phyloP scores from a whole-genome alignment of 2,888 invertebrate genomes.

The Mellilla xanthometata region DNA sequence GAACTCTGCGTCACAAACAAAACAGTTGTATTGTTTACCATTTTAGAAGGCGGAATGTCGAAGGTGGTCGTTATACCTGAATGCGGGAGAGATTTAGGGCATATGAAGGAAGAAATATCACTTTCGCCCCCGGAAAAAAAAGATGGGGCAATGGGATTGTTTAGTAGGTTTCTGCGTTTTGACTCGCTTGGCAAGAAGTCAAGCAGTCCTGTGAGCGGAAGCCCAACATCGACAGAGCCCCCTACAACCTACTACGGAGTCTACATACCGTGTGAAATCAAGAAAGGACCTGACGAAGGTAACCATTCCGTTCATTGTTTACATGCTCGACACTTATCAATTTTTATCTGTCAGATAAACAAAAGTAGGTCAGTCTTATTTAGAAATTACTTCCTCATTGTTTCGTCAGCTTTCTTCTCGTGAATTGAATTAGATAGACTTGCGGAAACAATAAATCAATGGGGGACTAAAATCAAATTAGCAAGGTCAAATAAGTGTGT shows the following conservation, averaged over 20 bases:
- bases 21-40: constrained; percentile 68
- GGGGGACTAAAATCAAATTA: too few relatives aligned
- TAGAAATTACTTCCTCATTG: constrained; percentile 22
- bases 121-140: constrained; percentile 65
- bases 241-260: constrained; percentile 71
- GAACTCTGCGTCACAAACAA: constrained; percentile 73
- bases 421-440: too few relatives aligned
- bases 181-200: constrained; percentile 58
- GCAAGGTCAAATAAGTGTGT: too few relatives aligned
- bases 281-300: constrained; percentile 79
- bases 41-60: constrained; percentile 67
- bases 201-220: constrained; percentile 51
- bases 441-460: too few relatives aligned
- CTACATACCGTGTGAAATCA: constrained; percentile 79
- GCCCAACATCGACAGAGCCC: constrained; percentile 56
- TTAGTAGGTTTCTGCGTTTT: constrained; percentile 66
- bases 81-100: constrained; percentile 63
- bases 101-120: constrained; percentile 64
- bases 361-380: constrained; percentile 35
- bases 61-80: constrained; percentile 71
- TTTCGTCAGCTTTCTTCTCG: constrained; percentile 4
- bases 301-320: constrained; percentile 23
- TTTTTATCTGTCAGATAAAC: constrained; percentile 24
- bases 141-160: constrained; percentile 64
- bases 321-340: constrained; percentile 12